Evolutionary conservation across 92 coral and sea anemone species (phyloP).

Genomic region (Blastomussa wellsi): DNA sequence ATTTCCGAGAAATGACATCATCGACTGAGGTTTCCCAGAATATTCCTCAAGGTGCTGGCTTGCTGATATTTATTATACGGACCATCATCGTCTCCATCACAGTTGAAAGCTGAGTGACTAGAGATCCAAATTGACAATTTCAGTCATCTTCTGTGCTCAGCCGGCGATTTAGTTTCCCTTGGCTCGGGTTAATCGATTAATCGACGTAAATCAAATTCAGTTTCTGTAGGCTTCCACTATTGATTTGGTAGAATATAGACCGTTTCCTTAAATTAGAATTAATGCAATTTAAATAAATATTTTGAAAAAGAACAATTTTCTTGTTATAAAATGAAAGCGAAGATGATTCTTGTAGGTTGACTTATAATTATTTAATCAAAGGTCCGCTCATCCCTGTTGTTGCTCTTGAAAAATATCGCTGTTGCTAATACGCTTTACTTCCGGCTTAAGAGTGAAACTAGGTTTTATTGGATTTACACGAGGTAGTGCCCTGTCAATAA

Average conservation of each 20-base stretch:
- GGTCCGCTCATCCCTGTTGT: too few species aligned
- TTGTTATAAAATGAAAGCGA: too few species aligned
- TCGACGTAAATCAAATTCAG: not conserved
- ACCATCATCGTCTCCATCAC: not conserved
- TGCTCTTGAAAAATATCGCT: not conserved
- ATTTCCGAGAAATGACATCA: constrained; percentile 7
- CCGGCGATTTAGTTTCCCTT: too few species aligned
- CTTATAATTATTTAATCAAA: too few species aligned
- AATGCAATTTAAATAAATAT: not conserved
- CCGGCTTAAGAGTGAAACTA: not conserved
- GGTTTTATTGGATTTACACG: too few species aligned
- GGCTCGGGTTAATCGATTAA: too few species aligned
- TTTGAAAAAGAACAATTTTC: too few species aligned
- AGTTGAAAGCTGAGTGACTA: not conserved
- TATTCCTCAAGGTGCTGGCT: not conserved
- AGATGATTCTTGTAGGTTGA: too few species aligned
- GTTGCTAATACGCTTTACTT: not conserved
- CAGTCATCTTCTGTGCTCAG: not conserved
- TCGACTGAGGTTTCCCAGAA: not conserved
- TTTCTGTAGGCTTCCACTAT: not conserved
- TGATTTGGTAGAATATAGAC: not conserved
- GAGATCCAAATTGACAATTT: not conserved
- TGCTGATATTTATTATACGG: not conserved
- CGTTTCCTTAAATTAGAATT: not conserved
- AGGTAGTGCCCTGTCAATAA: not conserved